phyloP scores from a whole-genome alignment of 2,888 invertebrate genomes.

The Ptychoptera albimana region DNA sequence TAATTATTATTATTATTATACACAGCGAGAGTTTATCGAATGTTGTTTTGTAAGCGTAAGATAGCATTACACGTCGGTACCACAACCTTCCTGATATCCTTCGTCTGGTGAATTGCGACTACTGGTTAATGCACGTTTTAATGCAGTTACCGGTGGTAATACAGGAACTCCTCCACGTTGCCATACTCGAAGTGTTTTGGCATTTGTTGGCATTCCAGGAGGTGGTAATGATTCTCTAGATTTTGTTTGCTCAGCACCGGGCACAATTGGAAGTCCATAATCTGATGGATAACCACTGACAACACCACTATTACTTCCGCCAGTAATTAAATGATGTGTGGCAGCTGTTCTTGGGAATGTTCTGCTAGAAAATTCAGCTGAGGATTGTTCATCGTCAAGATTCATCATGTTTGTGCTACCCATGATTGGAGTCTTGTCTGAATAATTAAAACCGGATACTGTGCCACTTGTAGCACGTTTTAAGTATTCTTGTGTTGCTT shows the following conservation, averaged over 20 bases:
- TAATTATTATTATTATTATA: no score
- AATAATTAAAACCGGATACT: slow-evolving; percentile 42
- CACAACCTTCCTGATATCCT: slow-evolving; percentile 84
- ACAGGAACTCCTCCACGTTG: slow-evolving; percentile 71
- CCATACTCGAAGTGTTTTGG: slow-evolving; percentile 76
- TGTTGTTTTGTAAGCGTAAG: no score
- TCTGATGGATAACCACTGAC: slow-evolving; percentile 51
- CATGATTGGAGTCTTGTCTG: slow-evolving; percentile 62
- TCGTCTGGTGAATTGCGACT: slow-evolving; percentile 79
- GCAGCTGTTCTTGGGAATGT: slow-evolving; percentile 38
- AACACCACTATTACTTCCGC: slow-evolving; percentile 8
- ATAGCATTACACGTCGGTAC: slow-evolving; percentile 52
- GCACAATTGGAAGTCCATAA: slow-evolving; percentile 57
- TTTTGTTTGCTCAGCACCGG: slow-evolving; percentile 26
- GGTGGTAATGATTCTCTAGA: slow-evolving; percentile 18
- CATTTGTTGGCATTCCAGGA: slow-evolving; percentile 37
- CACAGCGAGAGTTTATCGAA: no score
- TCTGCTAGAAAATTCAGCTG: slow-evolving; percentile 38
- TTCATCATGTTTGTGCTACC: slow-evolving; percentile 31
- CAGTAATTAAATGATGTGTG: slow-evolving; percentile 8
- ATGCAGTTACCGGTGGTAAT: slow-evolving; percentile 67
- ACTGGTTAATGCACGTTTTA: slow-evolving; percentile 68
- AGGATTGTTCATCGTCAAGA: slow-evolving; percentile 20
- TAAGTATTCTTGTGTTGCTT: slow-evolving; percentile 23
- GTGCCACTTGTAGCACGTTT: slow-evolving; percentile 42